Conservation (phyloP, 1,140 invertebrate species). For the Acromyrmex charruanus region DNA sequence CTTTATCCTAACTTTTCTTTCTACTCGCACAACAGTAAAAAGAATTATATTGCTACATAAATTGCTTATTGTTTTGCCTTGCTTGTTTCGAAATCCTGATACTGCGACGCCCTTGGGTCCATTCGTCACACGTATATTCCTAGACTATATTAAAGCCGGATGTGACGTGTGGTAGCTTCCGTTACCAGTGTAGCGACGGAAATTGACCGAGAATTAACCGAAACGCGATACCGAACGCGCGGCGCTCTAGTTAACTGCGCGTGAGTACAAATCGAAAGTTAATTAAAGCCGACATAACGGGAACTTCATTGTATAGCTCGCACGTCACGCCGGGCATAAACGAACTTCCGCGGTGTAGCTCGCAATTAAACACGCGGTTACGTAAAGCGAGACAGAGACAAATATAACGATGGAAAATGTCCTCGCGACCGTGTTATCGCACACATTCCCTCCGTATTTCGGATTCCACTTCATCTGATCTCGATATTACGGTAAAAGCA, state of each 20-base stretch:
- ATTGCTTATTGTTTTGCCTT: neutral
- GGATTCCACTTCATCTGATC: conserved; percentile 49
- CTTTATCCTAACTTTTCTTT: no score
- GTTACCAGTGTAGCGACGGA: conserved; percentile 36
- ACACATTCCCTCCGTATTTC: neutral
- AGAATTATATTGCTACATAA: neutral
- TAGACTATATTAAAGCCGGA: conserved; percentile 35
- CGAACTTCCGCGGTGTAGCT: conserved; percentile 43
- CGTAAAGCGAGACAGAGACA: conserved; percentile 47
- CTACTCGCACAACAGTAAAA: no score
- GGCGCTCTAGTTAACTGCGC: conserved; percentile 38
- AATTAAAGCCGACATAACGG: conserved; percentile 59
- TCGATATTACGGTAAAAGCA: conserved; percentile 22
- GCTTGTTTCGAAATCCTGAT: neutral
- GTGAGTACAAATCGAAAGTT: conserved; percentile 61
- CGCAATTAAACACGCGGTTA: conserved; percentile 58
- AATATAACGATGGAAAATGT: conserved; percentile 12
- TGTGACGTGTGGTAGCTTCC: conserved; percentile 11
- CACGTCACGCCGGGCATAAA: conserved; percentile 33
- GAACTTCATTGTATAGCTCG: conserved; percentile 35
- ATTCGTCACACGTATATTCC: neutral
- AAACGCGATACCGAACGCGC: conserved; percentile 25
- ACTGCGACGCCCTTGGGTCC: neutral
- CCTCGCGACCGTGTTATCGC: neutral
- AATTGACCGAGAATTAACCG: conserved; percentile 57